Evolutionary conservation across 1,140 invertebrate species (phyloP).

Genomic region (Bactericera cockerelli): DNA sequence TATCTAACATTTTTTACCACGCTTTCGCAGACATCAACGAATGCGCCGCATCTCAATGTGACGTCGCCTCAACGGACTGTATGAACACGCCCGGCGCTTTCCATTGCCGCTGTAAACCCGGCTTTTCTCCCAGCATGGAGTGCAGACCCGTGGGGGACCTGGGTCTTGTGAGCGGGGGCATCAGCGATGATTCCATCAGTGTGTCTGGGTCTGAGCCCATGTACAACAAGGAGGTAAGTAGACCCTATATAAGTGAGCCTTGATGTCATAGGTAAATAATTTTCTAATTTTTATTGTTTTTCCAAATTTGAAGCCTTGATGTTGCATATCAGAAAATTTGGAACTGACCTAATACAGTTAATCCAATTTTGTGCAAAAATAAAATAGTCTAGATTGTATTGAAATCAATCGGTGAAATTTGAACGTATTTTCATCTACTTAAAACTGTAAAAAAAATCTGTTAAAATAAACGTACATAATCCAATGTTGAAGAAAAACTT

Average conservation of each 20-base stretch:
- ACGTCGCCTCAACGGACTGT: conserved; percentile 78
- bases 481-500: too few species aligned
- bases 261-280: too few species aligned
- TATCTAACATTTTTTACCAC: too few species aligned
- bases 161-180: conserved; percentile 72
- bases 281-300: conserved; percentile 10
- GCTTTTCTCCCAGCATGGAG: conserved; percentile 73
- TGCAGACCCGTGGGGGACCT: conserved; percentile 77
- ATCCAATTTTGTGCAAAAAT: too few species aligned
- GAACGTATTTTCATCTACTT: too few species aligned
- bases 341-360: neutral
- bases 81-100: conserved; percentile 82
- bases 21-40: conserved; percentile 67
- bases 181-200: conserved; percentile 74
- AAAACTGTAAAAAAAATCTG: too few species aligned
- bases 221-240: conserved; percentile 59
- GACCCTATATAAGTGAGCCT: too few species aligned
- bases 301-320: neutral
- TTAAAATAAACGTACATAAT: too few species aligned
- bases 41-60: conserved; percentile 75
- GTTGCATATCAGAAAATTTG: neutral
- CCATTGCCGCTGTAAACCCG: conserved; percentile 71
- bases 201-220: conserved; percentile 68
- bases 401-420: too few species aligned
- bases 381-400: too few species aligned